Base-by-base conservation (phyloP, 2,888 invertebrate species). In the Colostygia pectinataria region DNA sequence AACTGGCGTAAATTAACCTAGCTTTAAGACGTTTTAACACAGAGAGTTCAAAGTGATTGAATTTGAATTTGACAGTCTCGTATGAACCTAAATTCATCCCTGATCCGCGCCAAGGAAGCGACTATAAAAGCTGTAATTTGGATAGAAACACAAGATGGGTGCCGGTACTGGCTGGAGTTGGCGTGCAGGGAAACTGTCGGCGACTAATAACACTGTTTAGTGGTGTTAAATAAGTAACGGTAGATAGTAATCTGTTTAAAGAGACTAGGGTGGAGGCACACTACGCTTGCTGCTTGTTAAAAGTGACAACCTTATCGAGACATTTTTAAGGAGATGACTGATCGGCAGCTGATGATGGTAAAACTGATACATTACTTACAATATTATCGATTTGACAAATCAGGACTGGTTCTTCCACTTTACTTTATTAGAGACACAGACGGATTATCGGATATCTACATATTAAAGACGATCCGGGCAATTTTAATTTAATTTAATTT, bases 101-200 rank as follows among this genome's bases (percentile, higher is more conserved):
- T 41, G 41, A 3, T 10, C 2, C 36, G 20, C 36, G 36, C 42
- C 46, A 39, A 43, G 46, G 52, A 43, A 52, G 25, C 42, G 42
- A 25, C 38, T 13, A 13, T 14, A 13, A 37, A 46, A 33, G 39
- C 42, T 52, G 33, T 42, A 46, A 52, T 52, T 52, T 42, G 12
- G 15, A 32, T 10, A 12, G 13, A 20, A 28, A 44, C 9, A 39
- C 14, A 34, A 39, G 34, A 40, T 34, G 24, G 15, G 15, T 27
- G 23, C 47, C 14, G 24, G 23, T 6, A 32, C 24, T 24, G 28
- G 8, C 40, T 31, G 37, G 38, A 36, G 28, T 45, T 42, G n/a
- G 41, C 47, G 46, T 52, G 46, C 34, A 34, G 23, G 46, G 46
- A 52, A 52, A 52, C 42, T 33, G 41, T 46, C 3, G 32, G n/a